Evolutionary conservation across 2,888 invertebrate genomes (phyloP).

Genomic region (Geophilus truncorum): DNA sequence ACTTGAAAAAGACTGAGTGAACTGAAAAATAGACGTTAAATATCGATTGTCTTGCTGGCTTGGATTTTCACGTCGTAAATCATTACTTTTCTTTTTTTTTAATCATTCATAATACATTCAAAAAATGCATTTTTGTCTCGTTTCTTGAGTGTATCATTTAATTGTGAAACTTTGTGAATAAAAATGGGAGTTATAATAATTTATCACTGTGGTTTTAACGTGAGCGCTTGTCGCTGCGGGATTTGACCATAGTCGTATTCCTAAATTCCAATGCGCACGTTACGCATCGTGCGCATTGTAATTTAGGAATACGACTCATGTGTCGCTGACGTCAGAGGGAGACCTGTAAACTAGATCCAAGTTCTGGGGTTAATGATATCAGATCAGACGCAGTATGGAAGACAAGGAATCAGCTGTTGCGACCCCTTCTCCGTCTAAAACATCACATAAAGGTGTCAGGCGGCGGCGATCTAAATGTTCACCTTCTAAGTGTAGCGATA

Average conservation of each 20-base stretch:
- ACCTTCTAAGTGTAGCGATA: neutral
- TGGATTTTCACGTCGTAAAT: neutral
- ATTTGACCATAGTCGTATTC: no score
- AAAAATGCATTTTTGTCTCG: slow-evolving; percentile 5
- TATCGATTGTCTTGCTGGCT: neutral
- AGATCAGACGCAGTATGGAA: slow-evolving; percentile 2
- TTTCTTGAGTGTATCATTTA: slow-evolving; percentile 19
- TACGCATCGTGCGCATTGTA: no score
- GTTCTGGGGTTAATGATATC: neutral
- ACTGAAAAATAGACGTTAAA: neutral
- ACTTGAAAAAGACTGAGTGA: no score
- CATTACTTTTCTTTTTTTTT: neutral
- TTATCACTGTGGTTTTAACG: neutral
- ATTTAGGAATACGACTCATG: no score
- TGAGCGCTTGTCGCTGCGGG: neutral
- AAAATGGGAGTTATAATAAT: neutral
- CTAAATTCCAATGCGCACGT: no score
- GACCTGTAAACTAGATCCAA: no score
- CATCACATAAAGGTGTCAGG: neutral
- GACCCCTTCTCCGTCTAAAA: neutral
- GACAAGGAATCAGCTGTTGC: neutral
- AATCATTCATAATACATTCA: slow-evolving; percentile 7
- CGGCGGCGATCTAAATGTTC: neutral
- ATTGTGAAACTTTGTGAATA: slow-evolving; percentile 15
- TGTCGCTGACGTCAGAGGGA: no score